These are phyloP conservation scores for Limnephilus rhombicus DNA, from an alignment of 2,888 invertebrate species.

Conservation along the genomic window DNA sequence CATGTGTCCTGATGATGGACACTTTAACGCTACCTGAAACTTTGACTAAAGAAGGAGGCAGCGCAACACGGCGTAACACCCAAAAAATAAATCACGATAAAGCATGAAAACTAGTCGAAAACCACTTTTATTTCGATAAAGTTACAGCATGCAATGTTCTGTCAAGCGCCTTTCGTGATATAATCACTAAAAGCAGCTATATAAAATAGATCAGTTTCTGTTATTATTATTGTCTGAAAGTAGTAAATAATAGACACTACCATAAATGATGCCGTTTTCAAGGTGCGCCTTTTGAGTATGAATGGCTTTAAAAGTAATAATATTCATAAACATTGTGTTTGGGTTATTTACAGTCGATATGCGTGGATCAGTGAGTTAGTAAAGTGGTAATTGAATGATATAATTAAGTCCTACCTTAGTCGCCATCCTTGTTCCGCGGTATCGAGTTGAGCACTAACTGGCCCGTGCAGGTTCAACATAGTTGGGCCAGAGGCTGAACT, in stretches of 20 bases:
- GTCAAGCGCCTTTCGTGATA: not conserved
- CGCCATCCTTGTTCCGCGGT: slow-evolving; percentile 46
- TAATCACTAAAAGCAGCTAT: not conserved
- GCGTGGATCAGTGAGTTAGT: not conserved
- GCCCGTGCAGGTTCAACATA: slow-evolving; percentile 22
- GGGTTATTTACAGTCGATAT: not conserved
- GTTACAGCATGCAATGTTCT: too few relatives aligned
- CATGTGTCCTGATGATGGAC: too few relatives aligned
- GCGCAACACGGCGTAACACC: too few relatives aligned
- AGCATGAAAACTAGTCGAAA: too few relatives aligned
- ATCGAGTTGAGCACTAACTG: slow-evolving; percentile 47
- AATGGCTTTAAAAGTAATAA: not conserved
- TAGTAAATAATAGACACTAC: not conserved
- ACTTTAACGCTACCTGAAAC: too few relatives aligned
- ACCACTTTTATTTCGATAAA: too few relatives aligned
- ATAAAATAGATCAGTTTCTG: too few relatives aligned
- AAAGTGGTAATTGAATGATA: not conserved
- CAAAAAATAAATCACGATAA: too few relatives aligned
- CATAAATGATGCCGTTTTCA: not conserved
- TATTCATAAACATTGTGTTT: not conserved
- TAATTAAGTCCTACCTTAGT: slow-evolving; percentile 51
- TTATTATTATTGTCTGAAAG: too few relatives aligned
- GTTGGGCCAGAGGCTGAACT: slow-evolving; percentile 1
- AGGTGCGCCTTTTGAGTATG: not conserved
- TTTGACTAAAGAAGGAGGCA: too few relatives aligned